Percentiles rank a stretch among this genome's conserved stretches.
phyloP scores from a whole-genome alignment of 2,888 invertebrate genomes.

The Agriopis leucophaearia region DNA sequence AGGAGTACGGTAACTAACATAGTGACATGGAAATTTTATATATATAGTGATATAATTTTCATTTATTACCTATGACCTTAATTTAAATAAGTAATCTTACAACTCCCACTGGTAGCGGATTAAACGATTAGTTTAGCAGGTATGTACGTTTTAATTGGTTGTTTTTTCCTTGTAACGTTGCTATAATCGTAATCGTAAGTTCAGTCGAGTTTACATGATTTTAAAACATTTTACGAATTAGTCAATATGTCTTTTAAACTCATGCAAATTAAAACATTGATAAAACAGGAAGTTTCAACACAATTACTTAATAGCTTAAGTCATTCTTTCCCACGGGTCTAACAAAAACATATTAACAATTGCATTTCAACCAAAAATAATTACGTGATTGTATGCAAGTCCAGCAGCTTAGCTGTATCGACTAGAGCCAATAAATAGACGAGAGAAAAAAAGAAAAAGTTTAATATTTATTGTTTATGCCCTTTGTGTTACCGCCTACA shows the following conservation, averaged over 20 bases:
- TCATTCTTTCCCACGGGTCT: conserved; percentile 74
- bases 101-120: no score
- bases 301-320: conserved; percentile 47
- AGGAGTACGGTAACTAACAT: no score
- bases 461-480: conserved; percentile 74
- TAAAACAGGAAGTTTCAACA: conserved; percentile 60
- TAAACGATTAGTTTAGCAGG: no score
- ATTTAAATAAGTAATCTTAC: background rate
- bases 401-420: conserved; percentile 72
- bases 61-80: background rate
- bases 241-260: background rate
- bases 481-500: conserved; percentile 75
- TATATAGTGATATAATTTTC: no score
- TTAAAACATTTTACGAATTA: no score
- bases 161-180: no score
- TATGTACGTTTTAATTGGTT: no score
- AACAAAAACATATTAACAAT: conserved; percentile 71
- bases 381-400: conserved; percentile 82
- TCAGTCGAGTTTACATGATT: background rate
- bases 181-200: no score
- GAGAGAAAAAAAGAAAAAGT: conserved; percentile 9
- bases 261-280: conserved; percentile 15
- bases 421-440: conserved; percentile 43
- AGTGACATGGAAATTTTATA: no score
- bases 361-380: conserved; percentile 75